Percentiles rank a stretch among this genome's conserved stretches.
Evolutionary conservation across 2,113 vertebrate genomes (phyloP).

Genomic region (Rhegmatorhina hoffmannsi): DNA sequence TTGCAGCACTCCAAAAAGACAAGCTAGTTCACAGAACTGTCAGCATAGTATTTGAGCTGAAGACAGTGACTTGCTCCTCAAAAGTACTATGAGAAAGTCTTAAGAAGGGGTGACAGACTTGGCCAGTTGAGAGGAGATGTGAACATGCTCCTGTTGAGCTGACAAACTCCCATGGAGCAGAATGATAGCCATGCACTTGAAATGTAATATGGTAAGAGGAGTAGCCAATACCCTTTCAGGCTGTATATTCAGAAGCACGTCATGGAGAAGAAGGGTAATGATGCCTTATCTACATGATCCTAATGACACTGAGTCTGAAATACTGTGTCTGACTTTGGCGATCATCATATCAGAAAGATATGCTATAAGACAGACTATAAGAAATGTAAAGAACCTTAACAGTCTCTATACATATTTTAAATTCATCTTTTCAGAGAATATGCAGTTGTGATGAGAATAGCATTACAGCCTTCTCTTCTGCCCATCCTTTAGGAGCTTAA

Average conservation of each 20-base stretch:
- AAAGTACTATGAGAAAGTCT: background rate
- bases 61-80: background rate
- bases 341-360: background rate
- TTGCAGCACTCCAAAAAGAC: background rate
- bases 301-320: background rate
- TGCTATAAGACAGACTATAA: background rate
- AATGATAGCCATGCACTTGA: conserved; percentile 6
- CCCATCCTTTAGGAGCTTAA: background rate
- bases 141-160: background rate
- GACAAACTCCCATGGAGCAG: background rate
- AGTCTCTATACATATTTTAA: background rate
- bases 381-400: background rate
- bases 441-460: background rate
- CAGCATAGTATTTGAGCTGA: background rate
- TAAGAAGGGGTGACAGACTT: background rate
- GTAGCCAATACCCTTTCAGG: conserved; percentile 8
- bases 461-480: background rate
- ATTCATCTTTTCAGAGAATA: background rate
- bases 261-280: conserved; percentile 31
- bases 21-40: background rate
- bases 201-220: conserved; percentile 21
- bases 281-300: background rate
- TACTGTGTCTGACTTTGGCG: background rate
- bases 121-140: background rate
- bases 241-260: background rate